Base-by-base conservation (phyloP, 2,888 invertebrate species). In the Hofmannophila pseudospretella region DNA sequence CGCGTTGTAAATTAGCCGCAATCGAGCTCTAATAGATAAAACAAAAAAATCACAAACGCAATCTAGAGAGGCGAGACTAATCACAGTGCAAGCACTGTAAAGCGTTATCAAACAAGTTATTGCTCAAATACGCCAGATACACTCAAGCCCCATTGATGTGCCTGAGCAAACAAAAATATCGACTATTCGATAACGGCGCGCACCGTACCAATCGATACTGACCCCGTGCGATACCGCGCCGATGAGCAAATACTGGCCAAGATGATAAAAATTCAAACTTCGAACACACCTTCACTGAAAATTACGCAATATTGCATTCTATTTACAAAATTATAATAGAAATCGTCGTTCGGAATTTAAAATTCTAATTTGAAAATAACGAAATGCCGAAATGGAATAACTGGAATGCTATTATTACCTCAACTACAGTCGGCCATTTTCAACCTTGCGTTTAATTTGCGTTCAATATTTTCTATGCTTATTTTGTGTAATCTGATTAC, bases 121-220 rank as follows among this genome's bases (percentile, higher is more conserved):
- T 78, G 77, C 74, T 80, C 75, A 80, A 84, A 84, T 75, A 82
- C 69, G 77, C 74, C 73, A 78, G 75, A 75, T 72, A 78, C 68
- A 73, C 80, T 78, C 76, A 62, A 78, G 54, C 49, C 67, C 64
- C 77, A 80, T 76, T 79, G 82, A 82, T 78, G 81, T 73, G 61
- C 57, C 67, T 67, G 60, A 44, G 67, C 67, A 81, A 84, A 82
- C 74, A 82, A 62, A 79, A 76, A 72, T 79, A 81, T 79, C 81
- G 76, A 78, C 75, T 71, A 72, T 72, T 73, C 69, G 84, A 85
- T 85, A 84, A 75, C 71, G 58, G 51, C 45, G 51, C 48, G 53
- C 45, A 52, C 34, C 33, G 36, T 46, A 50, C 56, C 54, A 78
- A 81, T 84, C 84, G 82, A 84, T 85, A 77, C 65, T 70, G 70